Evolutionary conservation across 92 coral and sea anemone genomes (phyloP), one percentile per base, ranked within the genome.

Genomic region (Zoanthus solanderi): DNA sequence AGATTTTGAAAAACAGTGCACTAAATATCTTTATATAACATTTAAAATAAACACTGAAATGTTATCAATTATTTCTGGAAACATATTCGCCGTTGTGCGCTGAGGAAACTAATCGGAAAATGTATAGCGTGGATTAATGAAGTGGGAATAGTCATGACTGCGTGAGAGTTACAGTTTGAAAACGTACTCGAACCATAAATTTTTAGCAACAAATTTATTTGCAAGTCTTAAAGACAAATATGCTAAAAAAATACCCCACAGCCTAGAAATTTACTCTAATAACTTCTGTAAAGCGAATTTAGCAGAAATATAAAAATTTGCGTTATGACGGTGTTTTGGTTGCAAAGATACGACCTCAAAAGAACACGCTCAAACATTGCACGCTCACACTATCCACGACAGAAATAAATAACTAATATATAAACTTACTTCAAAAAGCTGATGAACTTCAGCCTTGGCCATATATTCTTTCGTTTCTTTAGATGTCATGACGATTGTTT

Each of bases 391-490:
- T 32, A 2, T 37, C 42, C n/a, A 18, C 76, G 8, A 83, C 30
- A 71, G 8, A 9, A 14, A 45, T 11, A 34, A 14, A 6, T 78
- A 61, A 61, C 1, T 23, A 46, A 12, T 15, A n/a, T n/a, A n/a
- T n/a, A n/a, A 28, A 72, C 85, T 83, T 87, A 95, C 99, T 92
- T 96, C 99, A 80, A 96, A 96, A 0, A 96, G 92, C 90, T 96
- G 99, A 88, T 94, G 95, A 16, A 96, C 95, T 88, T 96, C 99
- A 16, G 98, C 88, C 66, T 91, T 93, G 44, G 96, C 98, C 97
- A 96, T 95, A 85, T 96, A 96, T 0, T 95, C 99, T 75, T 96
- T 96, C 78, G 98, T 94, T 78, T 96, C 99, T 85, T 93, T 95
- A 23, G 98, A 79, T 72, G 99, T 95, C 99, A 96, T 96, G 65